phyloP scores from a whole-genome alignment of 2,888 invertebrate species.

The Camponotus fellah region DNA sequence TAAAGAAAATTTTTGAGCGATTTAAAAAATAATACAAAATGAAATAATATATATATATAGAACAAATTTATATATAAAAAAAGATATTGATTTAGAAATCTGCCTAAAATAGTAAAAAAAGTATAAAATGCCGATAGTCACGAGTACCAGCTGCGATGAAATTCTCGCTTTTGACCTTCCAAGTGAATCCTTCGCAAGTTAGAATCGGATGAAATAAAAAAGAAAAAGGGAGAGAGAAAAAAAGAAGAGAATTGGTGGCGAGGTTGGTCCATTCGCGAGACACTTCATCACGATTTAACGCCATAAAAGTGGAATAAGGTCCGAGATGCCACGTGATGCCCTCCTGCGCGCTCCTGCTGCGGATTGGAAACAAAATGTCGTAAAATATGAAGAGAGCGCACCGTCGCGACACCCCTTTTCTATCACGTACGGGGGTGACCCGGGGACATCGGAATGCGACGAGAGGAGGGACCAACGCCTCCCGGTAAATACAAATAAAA shows the following conservation, averaged over 20 bases:
- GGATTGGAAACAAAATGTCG: conserved; percentile 84
- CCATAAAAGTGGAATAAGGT: conserved; percentile 80
- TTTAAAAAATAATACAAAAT: not conserved
- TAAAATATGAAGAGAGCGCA: conserved; percentile 77
- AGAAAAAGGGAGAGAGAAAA: conserved; percentile 64
- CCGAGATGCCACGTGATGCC: conserved; percentile 72
- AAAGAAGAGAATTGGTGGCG: conserved; percentile 66
- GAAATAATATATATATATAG: not conserved
- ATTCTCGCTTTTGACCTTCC: not conserved
- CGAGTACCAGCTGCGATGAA: not conserved
- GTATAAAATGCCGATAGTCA: not conserved
- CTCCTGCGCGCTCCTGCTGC: conserved; percentile 63
- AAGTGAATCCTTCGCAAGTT: conserved; percentile 61
- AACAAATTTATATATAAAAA: not conserved
- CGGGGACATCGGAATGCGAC: conserved; percentile 50
- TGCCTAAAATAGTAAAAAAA: not conserved
- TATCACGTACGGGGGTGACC: conserved; percentile 61
- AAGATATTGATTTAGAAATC: not conserved
- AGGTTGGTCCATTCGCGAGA: conserved; percentile 67
- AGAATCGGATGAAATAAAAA: conserved; percentile 70
- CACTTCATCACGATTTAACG: conserved; percentile 80
- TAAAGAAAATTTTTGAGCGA: not conserved
- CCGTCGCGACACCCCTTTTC: conserved; percentile 42
- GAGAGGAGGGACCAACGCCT: conserved; percentile 42
- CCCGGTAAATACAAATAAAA: conserved; percentile 84